Evolutionary conservation across 2,113 vertebrate genomes (phyloP).

Genomic region (Clarias batrachus): DNA sequence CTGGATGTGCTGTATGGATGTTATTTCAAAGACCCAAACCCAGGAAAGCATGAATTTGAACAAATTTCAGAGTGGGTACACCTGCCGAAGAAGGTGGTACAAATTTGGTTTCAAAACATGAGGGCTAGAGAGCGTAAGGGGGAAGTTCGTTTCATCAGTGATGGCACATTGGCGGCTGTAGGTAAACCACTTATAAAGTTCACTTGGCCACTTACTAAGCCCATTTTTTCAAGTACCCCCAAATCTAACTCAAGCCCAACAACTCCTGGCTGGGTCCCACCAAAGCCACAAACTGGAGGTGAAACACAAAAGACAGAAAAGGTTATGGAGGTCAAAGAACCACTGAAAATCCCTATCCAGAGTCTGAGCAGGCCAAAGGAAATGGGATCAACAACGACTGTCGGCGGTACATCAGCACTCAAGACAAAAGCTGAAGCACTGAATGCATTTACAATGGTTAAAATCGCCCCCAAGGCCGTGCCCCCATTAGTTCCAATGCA

Average conservation of each 20-base stretch:
- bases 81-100: constrained; percentile 89
- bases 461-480: constrained; percentile 67
- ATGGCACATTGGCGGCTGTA: constrained; percentile 74
- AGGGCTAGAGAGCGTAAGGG: constrained; percentile 88
- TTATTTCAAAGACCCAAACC: constrained; percentile 91
- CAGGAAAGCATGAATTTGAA: constrained; percentile 87
- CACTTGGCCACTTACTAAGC: constrained; percentile 72
- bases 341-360: constrained; percentile 57
- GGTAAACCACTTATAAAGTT: constrained; percentile 79
- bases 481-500: constrained; percentile 59
- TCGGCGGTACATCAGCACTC: constrained; percentile 63
- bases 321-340: constrained; percentile 63
- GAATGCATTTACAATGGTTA: constrained; percentile 68
- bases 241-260: constrained; percentile 59
- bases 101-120: constrained; percentile 96
- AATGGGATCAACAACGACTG: constrained; percentile 50
- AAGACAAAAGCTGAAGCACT: constrained; percentile 71
- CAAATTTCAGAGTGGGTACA: constrained; percentile 89
- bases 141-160: constrained; percentile 81
- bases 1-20: constrained; percentile 88
- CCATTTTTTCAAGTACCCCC: constrained; percentile 67
- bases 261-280: constrained; percentile 60
- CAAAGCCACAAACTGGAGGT: constrained; percentile 64
- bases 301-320: constrained; percentile 66
- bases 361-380: constrained; percentile 71